Conservation (phyloP, 2,113 vertebrate species). For the Scomber colias region DNA sequence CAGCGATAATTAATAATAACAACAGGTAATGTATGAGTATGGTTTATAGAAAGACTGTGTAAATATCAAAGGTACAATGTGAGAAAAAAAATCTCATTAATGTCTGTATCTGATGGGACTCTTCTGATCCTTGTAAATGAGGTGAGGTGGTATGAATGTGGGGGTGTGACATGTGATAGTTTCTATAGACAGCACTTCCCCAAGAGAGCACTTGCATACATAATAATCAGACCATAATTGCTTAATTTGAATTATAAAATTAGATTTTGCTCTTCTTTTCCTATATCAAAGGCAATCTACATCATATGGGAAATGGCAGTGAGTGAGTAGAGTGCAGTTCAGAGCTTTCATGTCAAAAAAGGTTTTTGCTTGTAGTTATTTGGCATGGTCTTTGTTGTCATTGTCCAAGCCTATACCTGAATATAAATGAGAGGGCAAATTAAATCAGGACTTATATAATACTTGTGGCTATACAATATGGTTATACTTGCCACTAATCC, state of each 20-base stretch:
- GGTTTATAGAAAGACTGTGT: background rate
- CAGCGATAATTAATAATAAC: no score
- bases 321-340: background rate
- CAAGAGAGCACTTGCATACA: slow-evolving; percentile 12
- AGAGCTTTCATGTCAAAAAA: slow-evolving; percentile 27
- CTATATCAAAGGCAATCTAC: slow-evolving; percentile 40
- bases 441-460: slow-evolving; percentile 17
- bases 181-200: slow-evolving; percentile 15
- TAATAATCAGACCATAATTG: slow-evolving; percentile 43
- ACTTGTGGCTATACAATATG: slow-evolving; percentile 4
- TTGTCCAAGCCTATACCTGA: background rate
- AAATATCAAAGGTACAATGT: background rate
- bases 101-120: slow-evolving; percentile 23
- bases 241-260: slow-evolving; percentile 64
- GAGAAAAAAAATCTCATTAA: slow-evolving; percentile 27
- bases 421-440: slow-evolving; percentile 25
- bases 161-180: slow-evolving; percentile 2
- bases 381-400: slow-evolving; percentile 25
- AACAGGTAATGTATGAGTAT: background rate
- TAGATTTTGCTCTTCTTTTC: slow-evolving; percentile 38
- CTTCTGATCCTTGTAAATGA: slow-evolving; percentile 26
- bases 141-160: slow-evolving; percentile 26
- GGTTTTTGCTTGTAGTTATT: slow-evolving; percentile 34
- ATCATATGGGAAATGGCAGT: slow-evolving; percentile 31
- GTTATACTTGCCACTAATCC: background rate